phyloP scores from a whole-genome alignment of 2,797 vertebrate species.

The Podargus strigoides region DNA sequence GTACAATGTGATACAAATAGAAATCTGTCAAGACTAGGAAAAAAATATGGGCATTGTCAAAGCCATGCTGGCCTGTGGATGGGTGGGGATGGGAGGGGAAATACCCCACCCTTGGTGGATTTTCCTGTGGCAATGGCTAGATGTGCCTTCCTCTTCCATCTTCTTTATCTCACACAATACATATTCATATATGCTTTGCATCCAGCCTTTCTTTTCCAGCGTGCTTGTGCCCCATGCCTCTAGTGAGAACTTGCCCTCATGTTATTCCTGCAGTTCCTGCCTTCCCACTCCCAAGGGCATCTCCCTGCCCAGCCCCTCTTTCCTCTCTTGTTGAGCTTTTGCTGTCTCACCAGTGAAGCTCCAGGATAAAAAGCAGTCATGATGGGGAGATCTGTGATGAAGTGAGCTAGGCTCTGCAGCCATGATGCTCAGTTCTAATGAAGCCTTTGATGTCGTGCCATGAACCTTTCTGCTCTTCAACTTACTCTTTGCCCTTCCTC shows the following conservation, averaged over 20 bases:
- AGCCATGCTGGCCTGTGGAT: not conserved
- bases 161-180: not conserved
- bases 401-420: not conserved
- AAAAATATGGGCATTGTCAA: not conserved
- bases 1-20: not conserved
- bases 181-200: not conserved
- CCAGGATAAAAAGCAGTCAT: not conserved
- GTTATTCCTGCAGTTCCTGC: not conserved
- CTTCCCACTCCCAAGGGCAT: not conserved
- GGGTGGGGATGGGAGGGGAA: not conserved
- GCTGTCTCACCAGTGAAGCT: not conserved
- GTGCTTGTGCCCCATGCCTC: not conserved
- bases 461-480: not conserved
- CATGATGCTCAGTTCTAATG: fast-evolving
- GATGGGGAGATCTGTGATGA: not conserved
- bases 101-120: not conserved
- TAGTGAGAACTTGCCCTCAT: not conserved
- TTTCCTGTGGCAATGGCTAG: not conserved
- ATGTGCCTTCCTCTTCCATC: not conserved
- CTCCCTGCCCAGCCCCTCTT: not conserved
- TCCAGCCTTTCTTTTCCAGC: not conserved
- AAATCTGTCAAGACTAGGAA: not conserved
- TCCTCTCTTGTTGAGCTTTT: not conserved
- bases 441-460: not conserved
- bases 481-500: not conserved